Conservation (phyloP, 2,888 invertebrate species). For the Nysson spinosus region DNA sequence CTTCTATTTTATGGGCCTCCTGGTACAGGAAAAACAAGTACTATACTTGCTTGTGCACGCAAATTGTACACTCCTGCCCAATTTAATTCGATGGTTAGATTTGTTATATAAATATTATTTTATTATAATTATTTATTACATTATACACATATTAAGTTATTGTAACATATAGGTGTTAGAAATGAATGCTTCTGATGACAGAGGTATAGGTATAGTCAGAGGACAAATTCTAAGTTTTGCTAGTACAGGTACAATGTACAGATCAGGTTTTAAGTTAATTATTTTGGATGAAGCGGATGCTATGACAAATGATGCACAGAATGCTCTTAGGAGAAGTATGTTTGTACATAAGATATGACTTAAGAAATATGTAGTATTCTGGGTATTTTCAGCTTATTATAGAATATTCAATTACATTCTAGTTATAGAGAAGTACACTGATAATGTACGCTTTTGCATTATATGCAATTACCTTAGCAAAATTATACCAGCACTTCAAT, state of each 20-base stretch:
- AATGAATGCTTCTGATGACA: conserved; percentile 98
- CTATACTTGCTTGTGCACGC: conserved; percentile 96
- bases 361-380: neutral
- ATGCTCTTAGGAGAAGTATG: conserved; percentile 95
- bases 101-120: too few relatives aligned
- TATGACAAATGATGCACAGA: conserved; percentile 99
- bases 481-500: conserved; percentile 99
- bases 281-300: conserved; percentile 99
- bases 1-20: conserved; percentile 98
- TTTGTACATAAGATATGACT: too few relatives aligned
- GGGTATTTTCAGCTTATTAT: neutral
- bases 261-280: conserved; percentile 94
- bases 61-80: conserved; percentile 93
- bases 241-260: conserved; percentile 96
- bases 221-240: conserved; percentile 97
- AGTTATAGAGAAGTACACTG: conserved; percentile 99
- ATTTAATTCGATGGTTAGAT: conserved; percentile 93
- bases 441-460: conserved; percentile 98
- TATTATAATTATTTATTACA: neutral
- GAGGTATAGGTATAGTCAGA: conserved; percentile 96
- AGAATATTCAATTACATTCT: conserved; percentile 59
- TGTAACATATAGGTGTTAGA: conserved; percentile 84
- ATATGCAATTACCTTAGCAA: conserved; percentile 99
- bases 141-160: neutral
- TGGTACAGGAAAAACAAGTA: conserved; percentile 98